phyloP scores from a whole-genome alignment of 2,113 vertebrate species.

The Amblyornis subalaris region DNA sequence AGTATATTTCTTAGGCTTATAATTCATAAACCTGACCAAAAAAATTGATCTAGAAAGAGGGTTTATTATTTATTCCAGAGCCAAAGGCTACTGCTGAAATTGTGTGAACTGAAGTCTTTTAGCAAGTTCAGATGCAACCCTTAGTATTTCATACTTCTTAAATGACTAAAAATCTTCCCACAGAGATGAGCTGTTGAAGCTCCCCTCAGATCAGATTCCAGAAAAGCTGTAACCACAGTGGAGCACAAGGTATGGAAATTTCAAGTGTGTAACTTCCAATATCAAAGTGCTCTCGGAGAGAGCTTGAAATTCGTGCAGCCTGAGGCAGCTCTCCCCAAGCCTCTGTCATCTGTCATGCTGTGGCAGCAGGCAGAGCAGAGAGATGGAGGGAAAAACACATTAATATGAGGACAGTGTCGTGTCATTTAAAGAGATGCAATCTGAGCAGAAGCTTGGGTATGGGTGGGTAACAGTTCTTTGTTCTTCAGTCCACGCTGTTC shows the following conservation, averaged over 20 bases:
- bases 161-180: neutral
- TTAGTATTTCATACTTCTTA: neutral
- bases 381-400: constrained; percentile 51
- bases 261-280: constrained; percentile 66
- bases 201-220: neutral
- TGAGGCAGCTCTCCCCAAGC: constrained; percentile 73
- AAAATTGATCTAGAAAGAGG: neutral
- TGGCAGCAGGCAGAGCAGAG: constrained; percentile 64
- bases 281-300: constrained; percentile 62
- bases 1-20: neutral
- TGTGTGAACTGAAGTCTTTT: neutral
- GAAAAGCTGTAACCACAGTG: neutral
- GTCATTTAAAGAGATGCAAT: neutral
- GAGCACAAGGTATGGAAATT: constrained; percentile 48
- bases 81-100: neutral
- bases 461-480: constrained; percentile 27
- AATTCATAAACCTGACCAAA: neutral
- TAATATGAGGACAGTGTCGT: constrained; percentile 69
- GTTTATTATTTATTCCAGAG: neutral
- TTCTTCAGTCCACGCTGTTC: neutral
- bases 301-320: constrained; percentile 67
- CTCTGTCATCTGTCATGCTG: constrained; percentile 64
- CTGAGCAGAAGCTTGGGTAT: neutral
- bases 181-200: neutral
- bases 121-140: neutral